A percentile compares a stretch with the other conserved stretches of the same genome.
These are phyloP conservation scores for Hipparchia semele DNA, from an alignment of 2,888 invertebrate genomes.

Conservation along the genomic window DNA sequence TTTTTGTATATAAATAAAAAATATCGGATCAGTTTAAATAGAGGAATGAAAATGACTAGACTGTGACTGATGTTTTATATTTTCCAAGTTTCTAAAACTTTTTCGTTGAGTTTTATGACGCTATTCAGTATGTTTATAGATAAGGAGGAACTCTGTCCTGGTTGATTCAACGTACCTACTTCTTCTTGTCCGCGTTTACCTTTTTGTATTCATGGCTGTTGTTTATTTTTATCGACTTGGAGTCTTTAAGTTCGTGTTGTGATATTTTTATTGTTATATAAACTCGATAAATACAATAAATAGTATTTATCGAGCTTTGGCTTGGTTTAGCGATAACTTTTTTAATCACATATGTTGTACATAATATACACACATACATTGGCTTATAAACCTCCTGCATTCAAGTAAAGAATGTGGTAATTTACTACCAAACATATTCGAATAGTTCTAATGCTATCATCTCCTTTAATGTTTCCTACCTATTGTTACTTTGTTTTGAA, in stretches of 20 bases:
- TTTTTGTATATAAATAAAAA: no score
- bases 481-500: conserved; percentile 37
- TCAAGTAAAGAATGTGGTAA: background rate
- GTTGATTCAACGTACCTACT: background rate
- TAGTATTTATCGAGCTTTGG: background rate
- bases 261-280: conserved; percentile 3
- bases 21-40: no score
- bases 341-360: no score
- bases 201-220: conserved; percentile 1
- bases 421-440: background rate
- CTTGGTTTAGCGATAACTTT: background rate
- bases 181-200: background rate
- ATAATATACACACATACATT: no score
- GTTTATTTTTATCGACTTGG: conserved; percentile 14
- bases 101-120: background rate
- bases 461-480: conserved; percentile 29
- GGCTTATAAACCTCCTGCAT: no score
- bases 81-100: background rate
- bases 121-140: background rate
- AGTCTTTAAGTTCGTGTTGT: background rate
- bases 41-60: no score
- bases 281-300: background rate
- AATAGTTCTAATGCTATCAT: background rate
- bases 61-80: background rate
- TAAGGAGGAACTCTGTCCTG: background rate